Conservation (phyloP, 2,113 vertebrate species). For the Merops nubicus region DNA sequence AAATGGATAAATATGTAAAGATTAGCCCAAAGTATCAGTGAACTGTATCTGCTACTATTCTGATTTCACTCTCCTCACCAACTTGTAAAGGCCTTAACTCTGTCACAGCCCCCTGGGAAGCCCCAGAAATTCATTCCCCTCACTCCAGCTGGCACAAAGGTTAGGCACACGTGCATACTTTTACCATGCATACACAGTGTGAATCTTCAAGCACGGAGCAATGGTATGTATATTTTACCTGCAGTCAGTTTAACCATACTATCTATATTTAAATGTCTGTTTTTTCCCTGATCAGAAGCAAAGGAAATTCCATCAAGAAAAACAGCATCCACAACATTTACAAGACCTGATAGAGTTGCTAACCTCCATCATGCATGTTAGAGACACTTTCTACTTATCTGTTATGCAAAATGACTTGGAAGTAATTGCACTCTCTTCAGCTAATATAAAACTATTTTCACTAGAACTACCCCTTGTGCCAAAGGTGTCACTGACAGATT, state of each 20-base stretch:
- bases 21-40: background rate
- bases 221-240: background rate
- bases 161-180: background rate
- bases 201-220: background rate
- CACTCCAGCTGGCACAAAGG: background rate
- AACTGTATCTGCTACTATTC: background rate
- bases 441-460: conserved; percentile 37
- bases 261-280: background rate
- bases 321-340: conserved; percentile 10
- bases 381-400: conserved; percentile 26
- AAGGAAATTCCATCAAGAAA: background rate
- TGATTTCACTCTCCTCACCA: background rate
- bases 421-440: conserved; percentile 42
- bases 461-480: background rate
- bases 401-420: conserved; percentile 44
- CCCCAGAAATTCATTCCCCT: background rate
- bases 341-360: conserved; percentile 20
- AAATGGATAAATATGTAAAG: background rate
- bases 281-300: background rate
- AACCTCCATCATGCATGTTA: conserved; percentile 12
- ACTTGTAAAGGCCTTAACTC: background rate
- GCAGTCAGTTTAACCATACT: background rate
- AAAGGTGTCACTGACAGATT: conserved; percentile 15
- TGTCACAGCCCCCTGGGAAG: background rate
- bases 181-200: background rate